Base-by-base conservation (phyloP, 2,113 vertebrate species). In the Oreochromis niloticus region DNA sequence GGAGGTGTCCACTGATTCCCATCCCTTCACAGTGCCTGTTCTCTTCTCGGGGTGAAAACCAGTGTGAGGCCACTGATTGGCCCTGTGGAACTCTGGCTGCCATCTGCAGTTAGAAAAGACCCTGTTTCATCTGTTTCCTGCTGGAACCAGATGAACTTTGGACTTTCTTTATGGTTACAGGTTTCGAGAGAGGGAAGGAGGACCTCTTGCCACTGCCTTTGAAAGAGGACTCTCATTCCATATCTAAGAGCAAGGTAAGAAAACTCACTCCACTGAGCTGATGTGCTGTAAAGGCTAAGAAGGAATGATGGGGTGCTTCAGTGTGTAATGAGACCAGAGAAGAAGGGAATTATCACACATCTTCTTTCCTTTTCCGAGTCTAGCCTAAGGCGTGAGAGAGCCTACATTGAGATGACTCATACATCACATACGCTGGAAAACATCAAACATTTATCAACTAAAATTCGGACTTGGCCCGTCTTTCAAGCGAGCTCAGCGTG, bases 221-320 rank as follows among this genome's bases (percentile, higher is more conserved):
- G 89, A 99, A 97, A 95, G 98, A 99, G 34, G 98, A 99, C 87
- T 92, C 97, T 16, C 96, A 97, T 88, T 98, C 98, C 84, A 99
- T 99, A 95, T 99, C 98, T 78, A 99, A 99, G 96, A 99, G 98
- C 97, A 99, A 99, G 97, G 98, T 99, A 96, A 96, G 85, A 89
- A 8, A 34, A 57, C 36, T 12, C 13, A 1, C 11, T 56, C 57
- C 46, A 6, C 39, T 68, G 54, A 73, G 48, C 9, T 43, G 9
- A 22, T 36, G 79, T 5, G 0, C 41, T 4, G 3, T 6, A 22
- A 32, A 41, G 24, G 41, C 8, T 66, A 24, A 36, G 63, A 24
- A 43, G 27, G 13, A 41, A 6, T 1, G 17, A 61, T 34, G 32
- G 30, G 46, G 27, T 16, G 46, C 12, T 55, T 63, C 22, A 3